phyloP scores from a whole-genome alignment of 2,888 invertebrate genomes.

The Eucriotettix oculatus region DNA sequence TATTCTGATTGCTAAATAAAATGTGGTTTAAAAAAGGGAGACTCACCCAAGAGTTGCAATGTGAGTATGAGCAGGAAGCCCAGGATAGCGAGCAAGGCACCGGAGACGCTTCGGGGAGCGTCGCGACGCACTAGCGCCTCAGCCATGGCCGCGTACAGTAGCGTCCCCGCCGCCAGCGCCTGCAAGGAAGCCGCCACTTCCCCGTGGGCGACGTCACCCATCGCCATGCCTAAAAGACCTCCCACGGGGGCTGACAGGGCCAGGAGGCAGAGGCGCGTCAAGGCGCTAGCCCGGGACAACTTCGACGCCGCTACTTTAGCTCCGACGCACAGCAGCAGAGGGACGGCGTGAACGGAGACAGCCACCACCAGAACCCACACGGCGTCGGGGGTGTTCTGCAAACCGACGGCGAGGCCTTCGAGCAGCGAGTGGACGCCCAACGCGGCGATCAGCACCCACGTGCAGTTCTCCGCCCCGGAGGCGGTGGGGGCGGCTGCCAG shows the following conservation, averaged over 20 bases:
- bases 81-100: neutral
- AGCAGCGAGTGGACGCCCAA: constrained; percentile 18
- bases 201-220: neutral
- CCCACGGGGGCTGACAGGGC: neutral
- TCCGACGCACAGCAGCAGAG: constrained; percentile 34
- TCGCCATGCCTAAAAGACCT: neutral
- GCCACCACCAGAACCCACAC: constrained; percentile 35
- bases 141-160: neutral
- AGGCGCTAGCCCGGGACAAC: neutral
- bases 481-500: neutral
- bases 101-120: neutral
- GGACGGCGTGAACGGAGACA: constrained; percentile 33
- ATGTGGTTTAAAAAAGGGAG: too few species aligned
- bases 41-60: neutral
- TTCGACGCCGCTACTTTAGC: neutral
- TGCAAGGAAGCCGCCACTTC: neutral
- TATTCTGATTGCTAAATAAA: too few species aligned
- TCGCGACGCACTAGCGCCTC: neutral
- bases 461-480: neutral
- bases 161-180: neutral
- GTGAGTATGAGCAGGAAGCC: neutral
- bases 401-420: constrained; percentile 35
- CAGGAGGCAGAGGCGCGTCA: neutral
- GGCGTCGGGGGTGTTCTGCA: constrained; percentile 27
- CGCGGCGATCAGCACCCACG: neutral